These are phyloP conservation scores for Acanthosoma haemorrhoidale DNA, from an alignment of 2,888 invertebrate genomes.

Conservation along the genomic window DNA sequence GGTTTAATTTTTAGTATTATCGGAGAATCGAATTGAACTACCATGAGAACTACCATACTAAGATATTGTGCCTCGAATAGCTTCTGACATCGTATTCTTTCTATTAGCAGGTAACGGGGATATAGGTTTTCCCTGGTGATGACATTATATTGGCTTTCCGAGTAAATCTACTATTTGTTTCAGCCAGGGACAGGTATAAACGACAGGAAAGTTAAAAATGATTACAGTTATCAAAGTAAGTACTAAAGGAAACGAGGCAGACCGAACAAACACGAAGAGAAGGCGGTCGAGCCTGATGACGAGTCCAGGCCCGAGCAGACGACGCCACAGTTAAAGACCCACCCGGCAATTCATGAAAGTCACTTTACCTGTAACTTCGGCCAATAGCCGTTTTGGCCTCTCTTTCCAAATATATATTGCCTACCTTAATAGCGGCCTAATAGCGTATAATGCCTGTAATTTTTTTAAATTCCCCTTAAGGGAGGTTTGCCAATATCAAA, in stretches of 20 bases:
- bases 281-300: no score
- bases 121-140: no score
- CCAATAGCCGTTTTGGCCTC: not conserved
- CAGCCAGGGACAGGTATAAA: not conserved
- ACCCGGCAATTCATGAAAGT: not conserved
- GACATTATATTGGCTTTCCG: no score
- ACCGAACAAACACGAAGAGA: no score
- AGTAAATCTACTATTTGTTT: no score
- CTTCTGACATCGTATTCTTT: no score
- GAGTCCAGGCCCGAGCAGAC: not conserved
- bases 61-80: no score
- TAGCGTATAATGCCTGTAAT: not conserved
- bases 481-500: not conserved
- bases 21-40: no score
- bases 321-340: not conserved
- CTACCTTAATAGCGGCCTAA: not conserved
- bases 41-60: no score
- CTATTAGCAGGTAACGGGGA: no score
- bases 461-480: not conserved
- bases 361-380: not conserved
- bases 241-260: no score
- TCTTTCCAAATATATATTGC: constrained; percentile 9
- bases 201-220: not conserved
- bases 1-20: no score
- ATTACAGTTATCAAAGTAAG: not conserved